These are phyloP conservation scores for Danaus chrysippus DNA, from an alignment of 2,888 invertebrate genomes.

Conservation along the genomic window DNA sequence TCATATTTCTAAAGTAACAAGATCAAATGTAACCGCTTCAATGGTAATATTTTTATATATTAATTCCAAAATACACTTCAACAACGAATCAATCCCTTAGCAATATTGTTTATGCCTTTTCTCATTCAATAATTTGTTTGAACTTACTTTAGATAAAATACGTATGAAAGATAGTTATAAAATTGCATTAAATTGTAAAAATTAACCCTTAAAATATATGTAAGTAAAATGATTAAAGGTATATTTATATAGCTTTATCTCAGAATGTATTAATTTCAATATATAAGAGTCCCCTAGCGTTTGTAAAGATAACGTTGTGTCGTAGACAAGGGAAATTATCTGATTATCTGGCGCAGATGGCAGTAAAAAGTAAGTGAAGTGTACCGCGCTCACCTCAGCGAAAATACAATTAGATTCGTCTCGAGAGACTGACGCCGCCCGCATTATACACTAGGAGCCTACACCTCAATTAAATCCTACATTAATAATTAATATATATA, in stretches of 20 bases:
- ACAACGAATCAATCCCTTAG: no score
- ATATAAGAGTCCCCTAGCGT: constrained; percentile 3
- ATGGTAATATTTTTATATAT: no score
- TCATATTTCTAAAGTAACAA: no score
- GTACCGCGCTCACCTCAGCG: constrained; percentile 66
- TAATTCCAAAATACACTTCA: no score
- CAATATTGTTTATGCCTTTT: no score
- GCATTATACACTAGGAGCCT: constrained; percentile 41
- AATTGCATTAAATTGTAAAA: no score
- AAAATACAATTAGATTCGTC: constrained; percentile 74
- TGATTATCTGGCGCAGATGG: constrained; percentile 49
- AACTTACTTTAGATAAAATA: no score
- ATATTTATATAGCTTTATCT: neutral
- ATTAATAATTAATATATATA: neutral
- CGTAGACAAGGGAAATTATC: constrained; percentile 41
- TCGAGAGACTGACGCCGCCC: constrained; percentile 59
- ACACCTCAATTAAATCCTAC: neutral
- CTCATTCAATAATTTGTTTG: no score
- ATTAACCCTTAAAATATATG: no score
- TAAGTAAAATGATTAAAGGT: no score
- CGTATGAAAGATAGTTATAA: no score
- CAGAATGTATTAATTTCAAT: neutral
- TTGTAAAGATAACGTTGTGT: constrained; percentile 7
- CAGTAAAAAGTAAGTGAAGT: constrained; percentile 60
- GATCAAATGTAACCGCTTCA: no score